A percentile compares a stretch with the other conserved stretches of the same genome.
Conservation (phyloP, 1,140 invertebrate species). For the Drosophila tristis region DNA sequence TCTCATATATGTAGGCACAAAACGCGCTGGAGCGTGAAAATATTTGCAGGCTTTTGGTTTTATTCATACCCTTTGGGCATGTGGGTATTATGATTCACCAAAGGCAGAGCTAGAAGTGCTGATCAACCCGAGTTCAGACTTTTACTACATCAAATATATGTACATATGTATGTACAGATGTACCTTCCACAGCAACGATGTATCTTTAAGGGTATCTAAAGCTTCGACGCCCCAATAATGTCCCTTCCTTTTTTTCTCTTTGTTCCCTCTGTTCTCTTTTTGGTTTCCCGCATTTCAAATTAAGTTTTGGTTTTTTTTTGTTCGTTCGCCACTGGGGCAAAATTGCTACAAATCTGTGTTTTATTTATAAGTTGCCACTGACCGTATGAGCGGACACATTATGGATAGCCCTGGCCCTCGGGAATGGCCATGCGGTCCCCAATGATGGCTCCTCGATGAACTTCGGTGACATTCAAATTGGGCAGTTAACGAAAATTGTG, state of each 20-base stretch:
- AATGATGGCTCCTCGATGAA: constrained; percentile 44
- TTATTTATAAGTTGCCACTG: constrained; percentile 63
- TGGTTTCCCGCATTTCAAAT: constrained; percentile 56
- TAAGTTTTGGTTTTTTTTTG: constrained; percentile 47
- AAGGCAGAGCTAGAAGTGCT: too few species aligned
- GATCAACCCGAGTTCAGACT: too few species aligned
- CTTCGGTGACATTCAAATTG: constrained; percentile 60
- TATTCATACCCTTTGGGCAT: neutral
- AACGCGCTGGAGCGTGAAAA: constrained; percentile 64
- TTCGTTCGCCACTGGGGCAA: constrained; percentile 14
- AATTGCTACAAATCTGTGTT: constrained; percentile 67
- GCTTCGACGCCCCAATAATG: too few species aligned
- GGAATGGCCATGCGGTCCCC: neutral
- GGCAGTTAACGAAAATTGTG: constrained; percentile 60
- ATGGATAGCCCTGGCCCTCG: constrained; percentile 31
- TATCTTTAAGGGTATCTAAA: too few species aligned
- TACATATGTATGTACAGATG: too few species aligned
- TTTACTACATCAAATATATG: too few species aligned
- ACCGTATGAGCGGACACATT: constrained; percentile 48
- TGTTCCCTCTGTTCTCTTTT: constrained; percentile 13
- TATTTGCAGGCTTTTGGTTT: constrained; percentile 61
- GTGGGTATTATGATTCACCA: too few species aligned
- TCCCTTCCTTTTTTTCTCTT: constrained; percentile 13
- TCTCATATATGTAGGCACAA: constrained; percentile 15
- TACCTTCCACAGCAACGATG: too few species aligned